Percentiles rank a stretch among this genome's conserved stretches.
phyloP scores from a whole-genome alignment of 2,888 invertebrate species.

The Masnerella sp. region DNA sequence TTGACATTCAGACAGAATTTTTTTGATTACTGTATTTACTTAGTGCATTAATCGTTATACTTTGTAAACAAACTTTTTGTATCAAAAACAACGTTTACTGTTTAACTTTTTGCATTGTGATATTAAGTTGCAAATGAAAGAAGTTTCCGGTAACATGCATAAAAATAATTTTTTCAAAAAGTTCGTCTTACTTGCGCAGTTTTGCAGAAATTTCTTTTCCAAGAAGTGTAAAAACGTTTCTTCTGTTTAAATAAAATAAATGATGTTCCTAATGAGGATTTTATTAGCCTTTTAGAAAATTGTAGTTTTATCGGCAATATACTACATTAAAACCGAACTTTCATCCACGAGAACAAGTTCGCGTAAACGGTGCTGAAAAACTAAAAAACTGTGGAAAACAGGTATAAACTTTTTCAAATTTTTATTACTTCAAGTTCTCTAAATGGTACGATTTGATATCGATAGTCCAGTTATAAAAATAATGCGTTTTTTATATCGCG shows the following conservation, averaged over 20 bases:
- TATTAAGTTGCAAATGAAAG: too few relatives aligned
- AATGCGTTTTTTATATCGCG: constrained; percentile 24
- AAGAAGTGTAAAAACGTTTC: constrained; percentile 11
- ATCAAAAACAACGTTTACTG: too few relatives aligned
- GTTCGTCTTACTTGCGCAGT: constrained; percentile 1
- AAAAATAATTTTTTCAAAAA: background rate
- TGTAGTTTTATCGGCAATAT: constrained; percentile 42
- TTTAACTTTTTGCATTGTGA: too few relatives aligned
- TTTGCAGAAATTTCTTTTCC: constrained; percentile 12
- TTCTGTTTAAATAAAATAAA: constrained; percentile 40
- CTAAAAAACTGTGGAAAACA: constrained; percentile 40
- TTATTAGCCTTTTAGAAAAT: constrained; percentile 54
- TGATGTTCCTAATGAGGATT: constrained; percentile 42
- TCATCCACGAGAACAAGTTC: constrained; percentile 38
- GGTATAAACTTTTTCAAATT: constrained; percentile 51
- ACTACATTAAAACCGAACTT: constrained; percentile 42
- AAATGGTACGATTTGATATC: constrained; percentile 41
- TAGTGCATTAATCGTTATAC: too few relatives aligned
- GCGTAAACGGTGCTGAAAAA: constrained; percentile 31
- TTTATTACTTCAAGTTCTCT: constrained; percentile 40
- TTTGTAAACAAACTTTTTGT: too few relatives aligned
- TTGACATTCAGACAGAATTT: too few relatives aligned
- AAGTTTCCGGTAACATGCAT: background rate
- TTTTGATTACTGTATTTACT: too few relatives aligned
- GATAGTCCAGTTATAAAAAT: constrained; percentile 36